phyloP scores from a whole-genome alignment of 2,888 invertebrate genomes.

The Eristalis intricaria region DNA sequence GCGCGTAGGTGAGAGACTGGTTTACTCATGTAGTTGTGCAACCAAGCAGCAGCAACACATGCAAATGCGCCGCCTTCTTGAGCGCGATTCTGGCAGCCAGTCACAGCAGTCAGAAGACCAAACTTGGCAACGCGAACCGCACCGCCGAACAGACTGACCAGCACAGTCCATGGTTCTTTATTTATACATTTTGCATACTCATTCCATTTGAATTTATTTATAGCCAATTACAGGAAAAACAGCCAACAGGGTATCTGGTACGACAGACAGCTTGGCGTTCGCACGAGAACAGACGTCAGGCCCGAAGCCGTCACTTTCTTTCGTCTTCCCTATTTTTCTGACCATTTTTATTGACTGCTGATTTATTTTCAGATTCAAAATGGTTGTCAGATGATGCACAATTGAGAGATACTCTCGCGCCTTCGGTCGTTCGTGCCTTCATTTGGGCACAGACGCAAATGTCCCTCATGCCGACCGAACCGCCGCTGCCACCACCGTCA shows the following conservation, averaged over 20 bases:
- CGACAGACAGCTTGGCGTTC: constrained; percentile 70
- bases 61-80: constrained; percentile 58
- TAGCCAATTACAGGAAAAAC: constrained; percentile 48
- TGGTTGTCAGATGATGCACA: constrained; percentile 52
- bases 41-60: constrained; percentile 40
- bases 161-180: constrained; percentile 44
- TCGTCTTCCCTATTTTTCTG: constrained; percentile 50
- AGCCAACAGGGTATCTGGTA: constrained; percentile 55
- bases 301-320: not conserved
- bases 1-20: constrained; percentile 44
- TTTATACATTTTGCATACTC: constrained; percentile 62
- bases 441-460: constrained; percentile 58
- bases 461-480: constrained; percentile 1
- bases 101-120: constrained; percentile 19
- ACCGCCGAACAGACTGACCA: constrained; percentile 30
- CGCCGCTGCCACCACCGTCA: not conserved
- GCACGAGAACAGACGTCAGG: constrained; percentile 7
- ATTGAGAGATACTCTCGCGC: constrained; percentile 2
- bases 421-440: constrained; percentile 41
- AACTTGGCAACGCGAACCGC: constrained; percentile 44
- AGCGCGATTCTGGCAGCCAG: constrained; percentile 11
- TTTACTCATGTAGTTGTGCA: not conserved
- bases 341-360: constrained; percentile 68
- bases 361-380: constrained; percentile 69
- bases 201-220: constrained; percentile 49